Base-by-base conservation (phyloP, 2,888 invertebrate genomes). In the Drosophila parthenogenetica region DNA sequence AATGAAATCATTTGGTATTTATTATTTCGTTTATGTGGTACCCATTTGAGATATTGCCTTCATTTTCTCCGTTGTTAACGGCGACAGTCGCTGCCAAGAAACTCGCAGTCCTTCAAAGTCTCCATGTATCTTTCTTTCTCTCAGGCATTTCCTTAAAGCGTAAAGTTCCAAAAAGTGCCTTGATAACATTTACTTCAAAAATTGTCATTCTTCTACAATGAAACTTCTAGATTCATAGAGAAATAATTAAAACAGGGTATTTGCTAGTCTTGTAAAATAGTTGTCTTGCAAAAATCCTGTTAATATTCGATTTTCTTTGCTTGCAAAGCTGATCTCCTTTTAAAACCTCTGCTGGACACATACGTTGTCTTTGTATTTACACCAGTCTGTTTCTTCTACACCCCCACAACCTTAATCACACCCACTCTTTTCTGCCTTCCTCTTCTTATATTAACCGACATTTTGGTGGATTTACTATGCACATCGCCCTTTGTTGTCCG, bases 1-100 rank as follows among this genome's bases (percentile, higher is more conserved):
- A 81, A 83, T 83, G 85, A 79, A 83, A 83, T 83, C 81, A 85
- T 85, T 83, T 85, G 83, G 81, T 85, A 82, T 83, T 83, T 83
- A 83, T 85, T 83, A 83, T 85, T 85, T 82, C 81, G 73, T 81
- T 83, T 81, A 82, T 83, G 79, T 82, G 82, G 81, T 77, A 65
- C 66, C 70, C 84, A 82, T 80, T 79, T 81, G 65, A 84, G 81
- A 80, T 81, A 84, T 83, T 78, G 82, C 81, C 84, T 78, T 73
- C 81, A 82, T 81, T 82, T 63, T 32, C 29, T 48, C 45, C 70
- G 70, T 74, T 80, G 79, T 65, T 58, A 71, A 64, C 62, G 78
- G 63, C 66, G 77, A 76, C 79, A 61, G 69, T 81, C 61, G 50
- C 59, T 14, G 37, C 35, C 13, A 35, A 35, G 35, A 35, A 35